Conservation (phyloP, 2,888 invertebrate genomes). For the Girardia tigrina region DNA sequence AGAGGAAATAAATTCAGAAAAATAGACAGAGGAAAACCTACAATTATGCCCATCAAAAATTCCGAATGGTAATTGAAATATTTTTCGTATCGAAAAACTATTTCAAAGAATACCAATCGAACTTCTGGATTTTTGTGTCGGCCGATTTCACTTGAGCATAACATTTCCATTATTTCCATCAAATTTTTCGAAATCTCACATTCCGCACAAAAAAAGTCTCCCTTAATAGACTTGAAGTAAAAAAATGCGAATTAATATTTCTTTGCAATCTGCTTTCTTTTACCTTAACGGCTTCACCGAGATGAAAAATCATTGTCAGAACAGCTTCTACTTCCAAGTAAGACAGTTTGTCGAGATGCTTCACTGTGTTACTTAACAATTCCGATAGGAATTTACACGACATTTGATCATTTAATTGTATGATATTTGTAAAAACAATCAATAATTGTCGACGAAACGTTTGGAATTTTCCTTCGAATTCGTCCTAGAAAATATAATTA, state of each 20-base stretch:
- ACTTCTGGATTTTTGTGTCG: conserved; percentile 2
- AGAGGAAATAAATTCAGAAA: not conserved
- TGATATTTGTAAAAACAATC: not conserved
- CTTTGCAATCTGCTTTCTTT: not conserved
- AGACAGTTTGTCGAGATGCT: not conserved
- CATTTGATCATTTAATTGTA: conserved; percentile 6
- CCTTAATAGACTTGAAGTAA: not conserved
- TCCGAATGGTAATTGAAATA: not conserved
- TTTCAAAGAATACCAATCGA: not conserved
- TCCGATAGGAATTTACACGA: not conserved
- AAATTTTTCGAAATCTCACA: not conserved
- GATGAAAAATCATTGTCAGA: not conserved
- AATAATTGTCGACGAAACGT: not conserved
- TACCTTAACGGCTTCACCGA: not conserved
- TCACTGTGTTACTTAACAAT: not conserved
- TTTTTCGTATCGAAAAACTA: not conserved
- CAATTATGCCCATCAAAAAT: conserved; percentile 6
- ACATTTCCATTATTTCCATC: not conserved
- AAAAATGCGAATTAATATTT: not conserved
- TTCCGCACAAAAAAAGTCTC: not conserved
- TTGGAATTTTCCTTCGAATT: not conserved
- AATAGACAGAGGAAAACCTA: not conserved
- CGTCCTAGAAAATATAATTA: not conserved
- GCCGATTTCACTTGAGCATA: not conserved
- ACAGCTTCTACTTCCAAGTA: not conserved